Evolutionary conservation across 2,797 vertebrate species (phyloP).

Genomic region (Chaenodraco wilsoni): DNA sequence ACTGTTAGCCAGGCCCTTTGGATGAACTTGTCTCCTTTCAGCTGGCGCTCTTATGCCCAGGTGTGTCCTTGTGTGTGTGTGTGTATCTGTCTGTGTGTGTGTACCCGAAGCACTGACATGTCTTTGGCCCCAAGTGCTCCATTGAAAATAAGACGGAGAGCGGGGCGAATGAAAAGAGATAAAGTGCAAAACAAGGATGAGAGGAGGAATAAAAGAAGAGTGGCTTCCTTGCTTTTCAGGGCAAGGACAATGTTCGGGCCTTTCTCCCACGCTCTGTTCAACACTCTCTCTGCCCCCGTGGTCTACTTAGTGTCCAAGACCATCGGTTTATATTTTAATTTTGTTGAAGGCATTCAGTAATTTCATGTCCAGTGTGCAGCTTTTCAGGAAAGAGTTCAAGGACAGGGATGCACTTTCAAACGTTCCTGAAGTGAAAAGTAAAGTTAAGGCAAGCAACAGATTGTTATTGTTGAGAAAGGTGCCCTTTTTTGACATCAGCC

Average conservation of each 20-base stretch:
- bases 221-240: slow-evolving; percentile 84
- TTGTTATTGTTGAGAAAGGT: not conserved
- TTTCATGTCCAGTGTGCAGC: slow-evolving; percentile 34
- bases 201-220: slow-evolving; percentile 79
- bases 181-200: slow-evolving; percentile 82
- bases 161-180: slow-evolving; percentile 79
- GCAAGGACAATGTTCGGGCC: slow-evolving; percentile 79
- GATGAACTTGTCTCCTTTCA: slow-evolving; percentile 82
- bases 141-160: slow-evolving; percentile 82
- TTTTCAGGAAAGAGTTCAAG: slow-evolving; percentile 21
- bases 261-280: slow-evolving; percentile 82
- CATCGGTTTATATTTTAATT: slow-evolving; percentile 54
- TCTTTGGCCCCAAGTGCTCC: slow-evolving; percentile 81
- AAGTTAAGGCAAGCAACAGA: not conserved
- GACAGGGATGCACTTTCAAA: not conserved
- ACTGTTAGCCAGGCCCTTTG: slow-evolving; percentile 81
- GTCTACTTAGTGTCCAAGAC: slow-evolving; percentile 64
- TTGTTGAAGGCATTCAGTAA: slow-evolving; percentile 31
- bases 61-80: slow-evolving; percentile 68
- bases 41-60: slow-evolving; percentile 80
- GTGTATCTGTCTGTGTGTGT: slow-evolving; percentile 29
- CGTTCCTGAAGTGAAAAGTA: not conserved
- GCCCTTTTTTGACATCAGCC: not conserved
- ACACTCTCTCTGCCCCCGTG: slow-evolving; percentile 60
- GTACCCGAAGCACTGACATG: slow-evolving; percentile 71